Evolutionary conservation across 2,888 invertebrate species (phyloP), one percentile per base, ranked within the genome.

Genomic region (Syritta pipiens): DNA sequence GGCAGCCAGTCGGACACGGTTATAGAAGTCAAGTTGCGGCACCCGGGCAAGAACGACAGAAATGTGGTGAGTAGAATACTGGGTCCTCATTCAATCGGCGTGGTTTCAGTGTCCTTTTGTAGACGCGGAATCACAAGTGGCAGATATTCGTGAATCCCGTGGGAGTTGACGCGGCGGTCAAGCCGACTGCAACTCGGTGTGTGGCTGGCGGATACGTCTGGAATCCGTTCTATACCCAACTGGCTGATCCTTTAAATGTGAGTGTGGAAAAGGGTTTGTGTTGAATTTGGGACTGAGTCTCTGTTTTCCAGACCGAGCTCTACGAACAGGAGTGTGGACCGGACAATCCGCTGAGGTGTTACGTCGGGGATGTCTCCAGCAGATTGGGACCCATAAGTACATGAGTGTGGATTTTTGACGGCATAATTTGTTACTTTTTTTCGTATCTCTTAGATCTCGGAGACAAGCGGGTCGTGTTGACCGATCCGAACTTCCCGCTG

Each of bases 161-260:
- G 42, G 96, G 96, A 0, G 96, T 96, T 60, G 97, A 97, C 89
- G 97, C 97, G 0, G 92, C 95, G 0, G 96, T 97, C 4, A 91
- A 93, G 86, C 93, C 94, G 30, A 92, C 94, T 72, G 90, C 90
- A 82, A 95, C 96, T 0, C 91, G 97, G 82, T 97, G 97, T 87
- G 95, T 96, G 5, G 97, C 97, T 1, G 96, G 95, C 19, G 97
- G 97, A 4, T 97, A 96, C 85, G 91, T 94, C 7, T 97, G 96
- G 96, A 97, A 97, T 90, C 97, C 97, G 0, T 95, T 92, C 89
- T 96, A 94, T 85, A 96, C 96, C 1, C 96, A 97, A 88, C 90
- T 97, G 0, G 96, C 96, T 0, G 96, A 96, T 90, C 96, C 96
- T 0, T 90, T 95, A 35, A 96, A 96, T 88, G 96, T 96, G 88